phyloP scores from a whole-genome alignment of 2,113 vertebrate genomes.

The Anseranas semipalmata region DNA sequence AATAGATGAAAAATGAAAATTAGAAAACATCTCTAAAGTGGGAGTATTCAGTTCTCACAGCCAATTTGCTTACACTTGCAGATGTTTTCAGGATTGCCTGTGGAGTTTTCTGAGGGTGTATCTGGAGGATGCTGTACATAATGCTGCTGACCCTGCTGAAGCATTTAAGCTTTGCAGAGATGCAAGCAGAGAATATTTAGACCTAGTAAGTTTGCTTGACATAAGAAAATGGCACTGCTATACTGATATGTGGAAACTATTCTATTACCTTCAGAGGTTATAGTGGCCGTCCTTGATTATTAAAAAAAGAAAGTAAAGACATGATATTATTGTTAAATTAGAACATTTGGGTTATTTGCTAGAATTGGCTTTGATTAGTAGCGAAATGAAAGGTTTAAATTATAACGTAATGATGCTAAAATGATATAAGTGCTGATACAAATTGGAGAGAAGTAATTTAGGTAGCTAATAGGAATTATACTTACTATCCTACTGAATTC shows the following conservation, averaged over 20 bases:
- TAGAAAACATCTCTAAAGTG: background rate
- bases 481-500: background rate
- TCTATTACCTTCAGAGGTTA: background rate
- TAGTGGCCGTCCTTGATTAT: background rate
- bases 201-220: background rate
- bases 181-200: background rate
- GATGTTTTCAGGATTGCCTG: slow-evolving; percentile 5
- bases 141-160: background rate
- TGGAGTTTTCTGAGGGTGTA: background rate
- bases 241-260: background rate
- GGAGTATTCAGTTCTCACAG: background rate
- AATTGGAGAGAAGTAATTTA: slow-evolving; percentile 36
- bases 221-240: background rate
- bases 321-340: background rate
- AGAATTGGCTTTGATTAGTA: slow-evolving; percentile 19
- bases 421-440: background rate
- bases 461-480: background rate
- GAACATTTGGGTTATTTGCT: background rate
- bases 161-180: background rate
- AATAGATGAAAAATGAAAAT: slow-evolving; percentile 7
- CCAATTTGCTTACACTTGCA: slow-evolving; percentile 14
- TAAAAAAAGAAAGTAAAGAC: background rate
- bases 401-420: background rate
- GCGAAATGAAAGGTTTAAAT: slow-evolving; percentile 31
- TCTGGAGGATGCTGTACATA: background rate